Base-by-base conservation (phyloP, 2,113 vertebrate species). In the Solea senegalensis region DNA sequence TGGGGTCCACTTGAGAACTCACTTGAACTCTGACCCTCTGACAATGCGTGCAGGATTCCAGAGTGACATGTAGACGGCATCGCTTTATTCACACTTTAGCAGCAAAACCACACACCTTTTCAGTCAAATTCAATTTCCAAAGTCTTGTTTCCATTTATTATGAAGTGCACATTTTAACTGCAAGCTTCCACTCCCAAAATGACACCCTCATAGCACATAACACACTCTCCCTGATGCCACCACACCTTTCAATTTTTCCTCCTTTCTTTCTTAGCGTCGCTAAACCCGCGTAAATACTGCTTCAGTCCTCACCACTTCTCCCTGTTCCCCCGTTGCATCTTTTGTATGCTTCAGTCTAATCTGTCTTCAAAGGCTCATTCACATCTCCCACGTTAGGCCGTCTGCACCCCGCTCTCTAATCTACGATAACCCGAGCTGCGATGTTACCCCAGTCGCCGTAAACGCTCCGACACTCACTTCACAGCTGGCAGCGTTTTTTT, bases 21-120 rank as follows among this genome's bases (percentile, higher is more conserved):
- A 77, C 82, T 86, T 90, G 84, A 88, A 69, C 89, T 67, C 4
- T 89, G 86, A 87, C 88, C 88, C 63, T 1, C 27, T 14, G 48
- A 85, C 76, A 86, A 83, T 80, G 78, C 74, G 57, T 69, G n/a
- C 44, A 27, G 65, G 58, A 90, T 89, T 74, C 88, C 83, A 81
- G 2, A 85, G 83, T 90, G 89, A 84, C 85, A 80, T 9, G 54
- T 62, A 7, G 69, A 73, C 21, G 28, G 45, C 27, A 34, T 78
- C 55, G 9, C 59, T 69, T 9, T 49, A 62, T 56, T 81, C 65
- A 61, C 12, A 64, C 34, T 66, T 45, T 57, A 52, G 28, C 60
- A 11, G 43, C 28, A 65, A 65, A n/a, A n/a, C n/a, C n/a, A n/a
- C 28, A 34, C 28, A 34, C 28, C 28, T 34, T 34, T 34, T 3